Evolutionary conservation across 2,113 vertebrate genomes (phyloP), one percentile per base, ranked within the genome.

Genomic region (Sterrhoptilus dennistouni): DNA sequence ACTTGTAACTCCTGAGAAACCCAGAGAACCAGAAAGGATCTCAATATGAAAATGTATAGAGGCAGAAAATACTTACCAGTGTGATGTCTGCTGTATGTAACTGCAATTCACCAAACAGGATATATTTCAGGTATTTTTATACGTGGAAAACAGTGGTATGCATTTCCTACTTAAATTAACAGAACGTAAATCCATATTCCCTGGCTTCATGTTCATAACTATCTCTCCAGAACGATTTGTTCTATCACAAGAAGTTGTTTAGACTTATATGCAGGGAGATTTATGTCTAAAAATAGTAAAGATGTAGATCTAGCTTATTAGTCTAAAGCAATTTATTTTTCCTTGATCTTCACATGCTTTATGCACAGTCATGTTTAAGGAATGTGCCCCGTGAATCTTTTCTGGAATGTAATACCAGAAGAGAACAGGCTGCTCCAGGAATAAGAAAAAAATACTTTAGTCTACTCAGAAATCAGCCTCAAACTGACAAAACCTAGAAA

Each of bases 321-420:
- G 61, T 83, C 49, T 83, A 45, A 90, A 83, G 57, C 66, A 75
- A 77, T 92, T 88, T 69, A 38, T 90, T 90, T 76, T 72, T 40
- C 45, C 63, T 83, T 83, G 59, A 89, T 89, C 83, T 90, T 20
- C 76, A 80, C 42, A 29, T 38, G 45, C 36, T 90, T 85, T 92
- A 92, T 86, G 45, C 77, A 72, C 53, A 66, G 80, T 74, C 91
- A 92, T 72, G 71, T 83, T 93, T 90, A 90, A 86, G 79, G 78
- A 93, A 82, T 63, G 42, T 14, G 36, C 38, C 25, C 70, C 63
- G 44, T 57, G 83, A 72, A 88, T 92, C 57, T 53, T 79, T 60
- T 53, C 50, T 80, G 71, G 71, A 76, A 88, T 72, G 85, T 60
- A 88, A 85, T 9, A 79, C 24, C 61, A 82, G 53, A 64, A 88